Base-by-base conservation (phyloP, 2,797 vertebrate species). In the Ambastaia sidthimunki region DNA sequence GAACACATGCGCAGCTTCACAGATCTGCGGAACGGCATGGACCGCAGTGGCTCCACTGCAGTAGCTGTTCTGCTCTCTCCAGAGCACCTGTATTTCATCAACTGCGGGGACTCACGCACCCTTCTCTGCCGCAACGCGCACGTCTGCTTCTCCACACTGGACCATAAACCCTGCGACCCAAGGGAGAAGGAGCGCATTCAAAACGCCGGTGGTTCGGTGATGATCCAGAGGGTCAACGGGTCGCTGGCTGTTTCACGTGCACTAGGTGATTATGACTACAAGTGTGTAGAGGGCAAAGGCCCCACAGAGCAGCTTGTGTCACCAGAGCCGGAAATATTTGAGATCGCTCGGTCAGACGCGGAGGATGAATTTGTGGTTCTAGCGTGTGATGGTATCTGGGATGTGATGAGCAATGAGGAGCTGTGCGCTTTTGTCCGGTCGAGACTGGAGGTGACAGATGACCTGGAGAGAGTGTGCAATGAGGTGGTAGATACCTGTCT, bases 361-460 rank as follows among this genome's bases (percentile, higher is more conserved):
- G 96, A 96, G 86, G 98, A 99, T 89, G 96, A 98, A 83, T 99
- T 99, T 90, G 94, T 99, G 81, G 92, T 98, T 86, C 92, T 99
- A 90, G 98, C 98, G 25, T 99, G 98, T 85, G 98, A 99, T 82
- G 98, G 98, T 80, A 98, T 99, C 93, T 99, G 98, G 98, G 98
- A 99, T 91, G 98, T 99, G 89, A 99, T 99, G 97, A 97, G 95
- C 93, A 99, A 99, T 34, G 97, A 99, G 92, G 98, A 99, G 93
- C 95, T 99, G 90, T 99, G 97, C 85, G 95, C 97, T 89, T 99
- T 95, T 92, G 95, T 99, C 85, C 95, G 94, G 86, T 98, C 96
- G 84, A 94, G 97, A 90, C 96, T 99, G 89, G 95, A 97, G 93
- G 94, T 99, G 82, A 95, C 94, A 4, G 94, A 96, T 84, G 96